Base-by-base conservation (phyloP, 2,113 vertebrate species). In the Nibea albiflora region DNA sequence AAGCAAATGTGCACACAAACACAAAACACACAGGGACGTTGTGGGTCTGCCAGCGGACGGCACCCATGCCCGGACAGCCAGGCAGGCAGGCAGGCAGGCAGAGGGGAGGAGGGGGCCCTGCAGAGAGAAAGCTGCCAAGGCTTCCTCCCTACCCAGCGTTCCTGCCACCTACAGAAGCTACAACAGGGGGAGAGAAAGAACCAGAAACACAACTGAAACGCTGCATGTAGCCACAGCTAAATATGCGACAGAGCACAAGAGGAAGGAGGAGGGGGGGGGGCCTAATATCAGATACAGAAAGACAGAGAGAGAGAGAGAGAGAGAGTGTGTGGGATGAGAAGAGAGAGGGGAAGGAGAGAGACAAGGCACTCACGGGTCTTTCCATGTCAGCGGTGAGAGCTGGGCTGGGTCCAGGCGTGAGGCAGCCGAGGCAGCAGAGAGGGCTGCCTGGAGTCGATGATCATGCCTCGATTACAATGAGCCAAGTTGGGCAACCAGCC, bases 391-490 rank as follows among this genome's bases (percentile, higher is more conserved):
- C 85, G 90, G 57, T 87, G 85, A 75, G 85, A 93, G 94, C 90
- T 93, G 89, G 89, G 95, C 89, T 88, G 92, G 94, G 96, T 97
- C 96, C 97, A 96, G 94, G 90, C 93, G 94, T 91, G 89, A 96
- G 92, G 95, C 94, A 95, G 94, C 95, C 94, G 91, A 92, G 95
- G 94, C 89, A 84, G 95, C 90, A 88, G 95, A 92, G 95, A 94
- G 90, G 93, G 95, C 93, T 93, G 96, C 95, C 95, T 93, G 94
- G 96, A 96, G 95, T 94, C 95, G 93, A 90, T 90, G 95, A 97
- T 97, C 97, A 98, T 98, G 98, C 97, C 98, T 97, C 95, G 95
- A 97, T 98, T 96, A 98, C 97, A 97, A 98, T 96, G 94, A 97
- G 94, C 91, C 88, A 88, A 93, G 94, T 83, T 92, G 96, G 95